Conservation (phyloP, 1,140 invertebrate species). For the Dreissena rostriformis region DNA sequence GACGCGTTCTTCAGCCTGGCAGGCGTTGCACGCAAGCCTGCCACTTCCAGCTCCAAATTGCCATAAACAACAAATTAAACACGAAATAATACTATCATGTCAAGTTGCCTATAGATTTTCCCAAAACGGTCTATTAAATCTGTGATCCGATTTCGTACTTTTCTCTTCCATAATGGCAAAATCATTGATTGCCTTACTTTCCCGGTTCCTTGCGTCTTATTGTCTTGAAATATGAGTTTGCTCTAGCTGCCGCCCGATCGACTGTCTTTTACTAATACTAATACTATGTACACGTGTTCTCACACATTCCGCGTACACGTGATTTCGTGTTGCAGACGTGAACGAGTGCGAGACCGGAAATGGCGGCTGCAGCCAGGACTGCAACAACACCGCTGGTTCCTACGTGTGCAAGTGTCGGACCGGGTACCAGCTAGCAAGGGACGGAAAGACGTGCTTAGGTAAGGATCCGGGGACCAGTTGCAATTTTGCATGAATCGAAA, state of each 20-base stretch:
- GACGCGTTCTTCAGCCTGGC: constrained; percentile 8
- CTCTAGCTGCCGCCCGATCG: background rate
- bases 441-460: constrained; percentile 81
- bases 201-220: background rate
- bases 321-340: constrained; percentile 67
- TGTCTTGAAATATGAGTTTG: background rate
- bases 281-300: too few species aligned
- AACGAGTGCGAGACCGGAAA: constrained; percentile 76
- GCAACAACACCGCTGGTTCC: constrained; percentile 78
- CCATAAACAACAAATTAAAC: constrained; percentile 48
- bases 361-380: constrained; percentile 76
- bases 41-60: background rate
- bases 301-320: too few species aligned
- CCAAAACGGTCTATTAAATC: constrained; percentile 31
- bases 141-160: background rate
- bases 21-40: constrained; percentile 29
- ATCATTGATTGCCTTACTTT: constrained; percentile 36
- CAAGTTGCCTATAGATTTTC: constrained; percentile 41
- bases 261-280: constrained; percentile 20
- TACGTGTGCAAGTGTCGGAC: constrained; percentile 80
- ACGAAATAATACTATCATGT: constrained; percentile 42
- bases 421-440: constrained; percentile 79
- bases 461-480: constrained; percentile 15
- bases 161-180: background rate
- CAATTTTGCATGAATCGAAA: too few species aligned